Conservation (phyloP, 2,113 vertebrate species). For the Thymallus thymallus region DNA sequence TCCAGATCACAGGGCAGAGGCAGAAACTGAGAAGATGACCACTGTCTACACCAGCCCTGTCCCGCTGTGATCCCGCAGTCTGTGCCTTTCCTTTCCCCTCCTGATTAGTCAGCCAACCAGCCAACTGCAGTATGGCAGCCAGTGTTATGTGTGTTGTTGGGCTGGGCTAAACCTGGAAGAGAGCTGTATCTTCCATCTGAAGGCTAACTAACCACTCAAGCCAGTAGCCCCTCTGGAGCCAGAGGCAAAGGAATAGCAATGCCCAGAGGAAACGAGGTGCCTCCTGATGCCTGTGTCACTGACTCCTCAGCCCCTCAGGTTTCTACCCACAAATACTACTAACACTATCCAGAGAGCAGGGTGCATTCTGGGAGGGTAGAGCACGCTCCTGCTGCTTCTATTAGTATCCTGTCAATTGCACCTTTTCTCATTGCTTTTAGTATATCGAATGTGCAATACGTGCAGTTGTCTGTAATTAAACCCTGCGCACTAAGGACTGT, state of each 20-base stretch:
- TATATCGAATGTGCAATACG: no score
- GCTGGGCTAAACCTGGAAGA: slow-evolving; percentile 55
- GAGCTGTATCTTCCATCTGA: slow-evolving; percentile 41
- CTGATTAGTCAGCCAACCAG: slow-evolving; percentile 8
- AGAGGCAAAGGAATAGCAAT: slow-evolving; percentile 38
- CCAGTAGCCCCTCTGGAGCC: slow-evolving; percentile 49
- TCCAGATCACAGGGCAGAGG: slow-evolving; percentile 51
- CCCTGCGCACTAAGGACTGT: no score
- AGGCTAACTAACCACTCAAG: slow-evolving; percentile 49
- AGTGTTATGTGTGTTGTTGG: slow-evolving; percentile 19
- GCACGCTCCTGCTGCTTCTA: background rate
- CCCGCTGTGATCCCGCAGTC: slow-evolving; percentile 27
- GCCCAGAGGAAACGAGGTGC: slow-evolving; percentile 60
- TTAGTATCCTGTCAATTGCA: no score
- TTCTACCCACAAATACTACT: slow-evolving; percentile 40
- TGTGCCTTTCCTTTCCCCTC: slow-evolving; percentile 26
- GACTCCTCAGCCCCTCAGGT: slow-evolving; percentile 48
- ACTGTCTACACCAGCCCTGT: background rate
- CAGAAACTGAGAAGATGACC: slow-evolving; percentile 7
- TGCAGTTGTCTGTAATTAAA: no score
- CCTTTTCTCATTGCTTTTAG: no score
- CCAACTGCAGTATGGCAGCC: slow-evolving; percentile 34
- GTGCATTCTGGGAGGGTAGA: slow-evolving; percentile 15
- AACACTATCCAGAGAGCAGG: slow-evolving; percentile 29
- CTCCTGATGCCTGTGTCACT: slow-evolving; percentile 57